Conservation (phyloP, 1,140 invertebrate species). For the Drosophila insularis region DNA sequence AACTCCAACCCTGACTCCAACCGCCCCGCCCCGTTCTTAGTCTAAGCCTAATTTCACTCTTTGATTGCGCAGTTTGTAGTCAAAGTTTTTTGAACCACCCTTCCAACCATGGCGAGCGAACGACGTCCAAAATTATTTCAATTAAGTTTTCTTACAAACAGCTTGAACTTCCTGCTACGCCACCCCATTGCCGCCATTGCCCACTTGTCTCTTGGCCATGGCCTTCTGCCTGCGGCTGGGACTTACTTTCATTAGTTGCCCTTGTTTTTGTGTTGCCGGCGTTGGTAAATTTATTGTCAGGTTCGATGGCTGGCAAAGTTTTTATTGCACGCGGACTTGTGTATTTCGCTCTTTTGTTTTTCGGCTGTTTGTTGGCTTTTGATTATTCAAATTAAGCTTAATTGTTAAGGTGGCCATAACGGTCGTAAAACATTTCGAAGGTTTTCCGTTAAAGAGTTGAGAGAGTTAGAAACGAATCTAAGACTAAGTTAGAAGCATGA, state of each 20-base stretch:
- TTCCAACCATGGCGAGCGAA: slow-evolving; percentile 26
- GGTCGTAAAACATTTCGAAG: background rate
- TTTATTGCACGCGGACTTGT: slow-evolving; percentile 62
- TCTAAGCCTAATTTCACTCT: slow-evolving; percentile 49
- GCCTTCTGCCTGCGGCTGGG: slow-evolving; percentile 11
- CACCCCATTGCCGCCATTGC: slow-evolving; percentile 3
- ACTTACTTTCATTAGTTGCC: slow-evolving; percentile 66
- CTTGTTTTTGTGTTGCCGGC: slow-evolving; percentile 59
- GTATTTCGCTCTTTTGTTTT: slow-evolving; percentile 22
- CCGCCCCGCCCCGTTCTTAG: slow-evolving; percentile 5
- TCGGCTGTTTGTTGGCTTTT: slow-evolving; percentile 73
- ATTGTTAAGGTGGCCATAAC: slow-evolving; percentile 67
- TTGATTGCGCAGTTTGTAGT: slow-evolving; percentile 65
- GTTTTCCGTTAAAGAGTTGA: background rate
- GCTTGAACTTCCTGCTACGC: background rate
- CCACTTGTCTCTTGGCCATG: slow-evolving; percentile 1
- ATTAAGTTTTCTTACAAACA: slow-evolving; percentile 72
- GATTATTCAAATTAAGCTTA: slow-evolving; percentile 78
- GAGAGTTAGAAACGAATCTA: background rate
- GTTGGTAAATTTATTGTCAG: slow-evolving; percentile 67
- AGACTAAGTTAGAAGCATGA: background rate
- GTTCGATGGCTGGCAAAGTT: slow-evolving; percentile 73
- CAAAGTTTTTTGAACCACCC: slow-evolving; percentile 43
- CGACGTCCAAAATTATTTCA: slow-evolving; percentile 62
- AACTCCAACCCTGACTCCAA: background rate